Evolutionary conservation across 2,888 invertebrate genomes (phyloP).

Genomic region (Campoletis raptor): DNA sequence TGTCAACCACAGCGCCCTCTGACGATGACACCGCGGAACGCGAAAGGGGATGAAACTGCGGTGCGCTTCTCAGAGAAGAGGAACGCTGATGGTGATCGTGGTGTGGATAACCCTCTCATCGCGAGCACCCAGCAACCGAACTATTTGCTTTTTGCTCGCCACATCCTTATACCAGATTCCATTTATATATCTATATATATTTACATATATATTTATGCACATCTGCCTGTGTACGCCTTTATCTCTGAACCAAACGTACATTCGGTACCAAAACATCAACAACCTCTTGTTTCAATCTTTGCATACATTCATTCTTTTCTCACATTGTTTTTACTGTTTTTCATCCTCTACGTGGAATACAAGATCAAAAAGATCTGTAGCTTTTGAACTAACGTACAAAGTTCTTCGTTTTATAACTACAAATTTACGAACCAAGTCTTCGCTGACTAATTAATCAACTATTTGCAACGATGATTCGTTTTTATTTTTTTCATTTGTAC

Average conservation of each 20-base stretch:
- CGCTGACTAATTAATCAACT: neutral
- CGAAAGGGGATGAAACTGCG: constrained; percentile 81
- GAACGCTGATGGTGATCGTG: constrained; percentile 55
- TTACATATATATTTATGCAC: neutral
- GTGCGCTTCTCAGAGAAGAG: constrained; percentile 61
- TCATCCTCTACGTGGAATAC: neutral
- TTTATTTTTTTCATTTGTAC: neutral
- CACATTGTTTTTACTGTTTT: neutral
- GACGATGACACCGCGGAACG: constrained; percentile 84
- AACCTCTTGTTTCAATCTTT: constrained; percentile 26
- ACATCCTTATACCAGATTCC: constrained; percentile 16
- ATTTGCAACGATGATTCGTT: neutral
- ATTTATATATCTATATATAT: neutral
- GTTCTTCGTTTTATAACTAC: neutral
- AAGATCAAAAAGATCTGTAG: neutral
- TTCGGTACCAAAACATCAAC: constrained; percentile 35
- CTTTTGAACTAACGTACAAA: neutral
- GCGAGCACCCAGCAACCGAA: constrained; percentile 57
- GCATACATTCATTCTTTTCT: neutral
- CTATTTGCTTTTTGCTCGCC: constrained; percentile 63
- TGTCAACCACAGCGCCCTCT: constrained; percentile 85
- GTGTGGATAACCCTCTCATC: constrained; percentile 66
- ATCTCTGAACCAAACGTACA: neutral
- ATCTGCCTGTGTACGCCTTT: neutral
- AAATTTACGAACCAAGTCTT: too few relatives aligned